Evolutionary conservation across 2,888 invertebrate genomes (phyloP).

Genomic region (Caradrina clavipalpis): DNA sequence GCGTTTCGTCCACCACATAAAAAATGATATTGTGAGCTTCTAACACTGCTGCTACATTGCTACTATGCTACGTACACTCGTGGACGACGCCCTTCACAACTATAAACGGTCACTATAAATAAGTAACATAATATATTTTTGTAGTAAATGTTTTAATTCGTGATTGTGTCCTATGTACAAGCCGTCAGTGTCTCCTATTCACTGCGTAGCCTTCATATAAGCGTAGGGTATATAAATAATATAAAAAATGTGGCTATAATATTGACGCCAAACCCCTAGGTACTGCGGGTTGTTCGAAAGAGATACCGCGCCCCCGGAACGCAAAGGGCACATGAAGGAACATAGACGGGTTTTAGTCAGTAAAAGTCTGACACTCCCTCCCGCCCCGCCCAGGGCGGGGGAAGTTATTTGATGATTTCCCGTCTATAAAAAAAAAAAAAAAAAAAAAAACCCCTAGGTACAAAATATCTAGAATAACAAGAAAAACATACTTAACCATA

Average conservation of each 20-base stretch:
- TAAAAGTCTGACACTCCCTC: no score
- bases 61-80: neutral
- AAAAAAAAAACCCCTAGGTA: no score
- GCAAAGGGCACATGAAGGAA: no score
- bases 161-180: constrained; percentile 1
- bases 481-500: neutral
- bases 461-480: neutral
- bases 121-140: neutral
- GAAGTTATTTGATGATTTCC: no score
- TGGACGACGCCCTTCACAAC: no score
- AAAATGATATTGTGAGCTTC: neutral
- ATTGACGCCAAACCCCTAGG: constrained; percentile 5
- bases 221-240: constrained; percentile 26
- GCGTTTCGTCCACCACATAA: neutral
- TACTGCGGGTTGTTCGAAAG: no score
- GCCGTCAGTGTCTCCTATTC: constrained; percentile 11
- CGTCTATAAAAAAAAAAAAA: no score
- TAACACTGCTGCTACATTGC: neutral
- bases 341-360: no score
- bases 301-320: no score
- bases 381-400: no score
- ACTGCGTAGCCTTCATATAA: constrained; percentile 22
- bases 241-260: constrained; percentile 29
- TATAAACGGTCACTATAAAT: neutral
- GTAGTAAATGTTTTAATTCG: constrained; percentile 7